phyloP scores from a whole-genome alignment of 2,888 invertebrate species.

The Cyclophora punctaria region DNA sequence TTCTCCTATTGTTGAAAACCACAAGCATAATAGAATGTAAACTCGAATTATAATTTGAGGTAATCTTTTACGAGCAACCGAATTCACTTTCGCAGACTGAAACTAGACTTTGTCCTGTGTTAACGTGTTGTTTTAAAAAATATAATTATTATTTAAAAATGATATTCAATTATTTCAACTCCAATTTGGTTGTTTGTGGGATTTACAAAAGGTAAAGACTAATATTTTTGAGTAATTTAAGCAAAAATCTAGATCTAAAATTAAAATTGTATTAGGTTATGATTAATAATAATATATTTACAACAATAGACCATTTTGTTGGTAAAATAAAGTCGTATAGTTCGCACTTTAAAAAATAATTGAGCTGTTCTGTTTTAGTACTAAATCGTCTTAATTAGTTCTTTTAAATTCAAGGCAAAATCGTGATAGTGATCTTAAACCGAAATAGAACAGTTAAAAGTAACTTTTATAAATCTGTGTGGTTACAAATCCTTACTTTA shows the following conservation, averaged over 20 bases:
- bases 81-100: constrained; percentile 12
- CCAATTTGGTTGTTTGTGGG: constrained; percentile 14
- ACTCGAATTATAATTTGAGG: constrained; percentile 10
- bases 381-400: too few relatives aligned
- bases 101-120: constrained; percentile 5
- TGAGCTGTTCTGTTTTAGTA: not conserved
- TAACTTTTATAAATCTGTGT: too few relatives aligned
- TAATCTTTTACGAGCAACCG: constrained; percentile 6
- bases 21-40: constrained; percentile 8
- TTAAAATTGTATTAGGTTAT: not conserved
- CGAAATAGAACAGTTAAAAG: too few relatives aligned
- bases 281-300: not conserved
- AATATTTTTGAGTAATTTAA: too few relatives aligned
- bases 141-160: constrained; percentile 11
- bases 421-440: not conserved
- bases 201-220: constrained; percentile 6
- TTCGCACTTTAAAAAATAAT: not conserved
- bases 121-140: constrained; percentile 7
- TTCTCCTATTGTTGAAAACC: too few relatives aligned
- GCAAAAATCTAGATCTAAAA: not conserved
- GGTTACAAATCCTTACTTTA: too few relatives aligned
- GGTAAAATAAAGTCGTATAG: not conserved
- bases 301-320: not conserved
- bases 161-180: constrained; percentile 10
- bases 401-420: not conserved